Evolutionary conservation across 2,888 invertebrate genomes (phyloP), one percentile per base, ranked within the genome.

Genomic region (Choristoneura rosaceana): DNA sequence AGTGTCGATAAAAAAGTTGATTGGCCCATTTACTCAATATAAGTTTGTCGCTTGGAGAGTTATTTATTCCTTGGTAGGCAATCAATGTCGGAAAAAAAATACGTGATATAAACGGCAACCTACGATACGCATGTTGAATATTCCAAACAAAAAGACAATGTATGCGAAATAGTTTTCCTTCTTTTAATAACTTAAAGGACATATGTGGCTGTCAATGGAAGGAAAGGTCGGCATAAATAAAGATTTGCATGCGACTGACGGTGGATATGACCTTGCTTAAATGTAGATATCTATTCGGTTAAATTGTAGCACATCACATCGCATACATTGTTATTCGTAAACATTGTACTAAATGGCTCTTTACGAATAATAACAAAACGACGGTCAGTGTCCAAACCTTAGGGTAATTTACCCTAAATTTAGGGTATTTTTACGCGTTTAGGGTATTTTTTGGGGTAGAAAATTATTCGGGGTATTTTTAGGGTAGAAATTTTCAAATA

Each of bases 181-280:
- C 43, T 33, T 62, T 63, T 63, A 8, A 43, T n/a, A 33, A 14
- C 9, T 12, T 63, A 33, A 63, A 47, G 45, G 47, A 43, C 45
- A 47, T 25, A 34, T 38, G 38, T 10, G 43, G 41, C 47, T 25
- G 14, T 45, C 14, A 4, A 47, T 47, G 63, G n/a, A 9, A 63
- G 63, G 63, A 63, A 47, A 47, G 45, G 63, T 33, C 17, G 33
- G 0, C 33, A 34, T 4, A 41, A 41, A 47, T 12, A 47, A 14
- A 33, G 14, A 63, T 63, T 63, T 63, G 63, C 45, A 63, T 63
- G 63, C 63, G 33, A n/a, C 33, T 63, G 45, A 9, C 8, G 33
- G 43, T 17, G 38, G 60, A 15, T 17, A 5, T n/a, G 33, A 63
- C 63, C 63, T 63, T 14, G 43, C 33, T 43, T 25, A 10, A 12